phyloP scores from a whole-genome alignment of 1,140 invertebrate species.

The Harpegnathos saltator region DNA sequence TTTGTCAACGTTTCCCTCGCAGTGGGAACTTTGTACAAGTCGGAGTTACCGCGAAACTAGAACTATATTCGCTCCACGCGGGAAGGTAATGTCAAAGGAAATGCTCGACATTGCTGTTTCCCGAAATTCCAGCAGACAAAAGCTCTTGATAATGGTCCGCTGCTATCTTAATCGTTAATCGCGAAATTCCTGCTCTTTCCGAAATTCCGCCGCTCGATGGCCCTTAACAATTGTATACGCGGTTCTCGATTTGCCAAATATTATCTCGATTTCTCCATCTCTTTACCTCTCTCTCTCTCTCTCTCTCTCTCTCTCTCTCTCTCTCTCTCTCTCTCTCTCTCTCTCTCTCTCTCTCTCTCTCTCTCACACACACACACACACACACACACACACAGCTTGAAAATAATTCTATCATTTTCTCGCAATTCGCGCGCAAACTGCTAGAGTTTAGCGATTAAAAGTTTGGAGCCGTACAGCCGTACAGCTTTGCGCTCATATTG shows the following conservation, averaged over 20 bases:
- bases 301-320: no score
- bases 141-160: slow-evolving; percentile 21
- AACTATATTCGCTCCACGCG: slow-evolving; percentile 17
- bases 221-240: slow-evolving; percentile 1
- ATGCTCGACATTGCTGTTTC: slow-evolving; percentile 52
- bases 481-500: background rate
- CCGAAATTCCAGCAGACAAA: slow-evolving; percentile 46
- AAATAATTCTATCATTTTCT: slow-evolving; percentile 29
- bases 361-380: no score
- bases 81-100: slow-evolving; percentile 48
- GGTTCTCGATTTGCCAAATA: background rate
- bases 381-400: background rate
- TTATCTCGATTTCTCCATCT: background rate
- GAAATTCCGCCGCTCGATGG: slow-evolving; percentile 1
- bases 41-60: slow-evolving; percentile 18
- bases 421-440: background rate
- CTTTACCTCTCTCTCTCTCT: no score
- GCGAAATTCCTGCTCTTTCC: slow-evolving; percentile 18
- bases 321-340: no score
- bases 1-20: slow-evolving; percentile 44
- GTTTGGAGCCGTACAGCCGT: background rate
- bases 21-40: slow-evolving; percentile 6
- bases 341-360: no score
- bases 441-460: slow-evolving; percentile 31
- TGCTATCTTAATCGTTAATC: slow-evolving; percentile 57